phyloP scores from a whole-genome alignment of 2,797 vertebrate species.

The Columba guinea region DNA sequence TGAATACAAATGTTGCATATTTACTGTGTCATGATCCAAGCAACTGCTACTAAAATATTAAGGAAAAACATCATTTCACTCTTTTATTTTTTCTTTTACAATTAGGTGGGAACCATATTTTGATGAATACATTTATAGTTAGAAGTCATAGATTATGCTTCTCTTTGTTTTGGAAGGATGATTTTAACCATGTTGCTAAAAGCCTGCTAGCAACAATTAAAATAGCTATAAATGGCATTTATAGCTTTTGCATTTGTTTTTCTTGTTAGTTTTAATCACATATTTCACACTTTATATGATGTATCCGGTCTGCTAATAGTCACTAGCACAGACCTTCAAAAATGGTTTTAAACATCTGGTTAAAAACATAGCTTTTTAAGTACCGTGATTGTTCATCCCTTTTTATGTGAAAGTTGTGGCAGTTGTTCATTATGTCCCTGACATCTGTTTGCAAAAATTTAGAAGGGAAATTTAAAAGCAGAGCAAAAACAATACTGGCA shows the following conservation, averaged over 20 bases:
- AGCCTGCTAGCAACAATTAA: constrained; percentile 26
- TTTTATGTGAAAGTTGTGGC: neutral
- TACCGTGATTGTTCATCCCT: neutral
- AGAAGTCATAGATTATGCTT: neutral
- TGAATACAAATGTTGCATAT: constrained; percentile 32
- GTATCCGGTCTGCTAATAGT: neutral
- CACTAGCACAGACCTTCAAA: neutral
- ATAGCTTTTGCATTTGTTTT: neutral
- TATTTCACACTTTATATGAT: neutral
- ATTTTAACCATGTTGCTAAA: constrained; percentile 12
- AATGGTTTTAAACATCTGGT: neutral
- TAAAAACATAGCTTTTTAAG: neutral
- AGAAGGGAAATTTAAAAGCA: neutral
- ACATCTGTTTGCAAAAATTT: constrained; percentile 13
- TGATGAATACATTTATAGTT: neutral
- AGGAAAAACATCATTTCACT: constrained; percentile 25
- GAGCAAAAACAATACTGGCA: neutral
- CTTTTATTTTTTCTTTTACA: constrained; percentile 51
- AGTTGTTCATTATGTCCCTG: neutral
- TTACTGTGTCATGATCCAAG: constrained; percentile 24
- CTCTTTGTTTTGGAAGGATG: neutral
- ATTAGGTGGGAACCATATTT: constrained; percentile 13
- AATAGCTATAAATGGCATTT: neutral
- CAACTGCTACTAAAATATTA: constrained; percentile 43
- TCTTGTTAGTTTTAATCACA: constrained; percentile 3